Evolutionary conservation across 2,888 invertebrate species (phyloP).

Genomic region (Drosophila cracens): DNA sequence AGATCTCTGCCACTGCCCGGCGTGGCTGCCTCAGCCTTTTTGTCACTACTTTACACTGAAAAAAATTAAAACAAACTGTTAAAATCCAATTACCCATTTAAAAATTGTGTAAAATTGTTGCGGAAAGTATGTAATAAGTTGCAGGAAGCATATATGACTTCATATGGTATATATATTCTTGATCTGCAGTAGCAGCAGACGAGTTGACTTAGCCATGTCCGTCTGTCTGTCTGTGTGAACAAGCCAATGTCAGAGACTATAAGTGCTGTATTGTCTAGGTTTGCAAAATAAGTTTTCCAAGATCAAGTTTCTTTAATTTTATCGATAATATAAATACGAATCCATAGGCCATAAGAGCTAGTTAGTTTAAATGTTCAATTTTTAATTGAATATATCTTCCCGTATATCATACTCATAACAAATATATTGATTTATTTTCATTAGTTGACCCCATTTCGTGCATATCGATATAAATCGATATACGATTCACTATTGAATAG

Average conservation of each 20-base stretch:
- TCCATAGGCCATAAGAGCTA: not conserved
- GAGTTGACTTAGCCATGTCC: not conserved
- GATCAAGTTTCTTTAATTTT: not conserved
- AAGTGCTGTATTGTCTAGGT: not conserved
- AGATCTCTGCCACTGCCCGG: slow-evolving; percentile 3
- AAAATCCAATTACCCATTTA: not conserved
- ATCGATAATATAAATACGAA: not conserved
- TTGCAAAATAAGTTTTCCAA: not conserved
- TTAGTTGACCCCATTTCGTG: not conserved
- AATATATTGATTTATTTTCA: not conserved
- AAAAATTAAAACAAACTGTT: not conserved
- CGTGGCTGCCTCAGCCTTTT: not conserved
- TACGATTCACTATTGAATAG: not conserved
- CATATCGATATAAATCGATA: not conserved
- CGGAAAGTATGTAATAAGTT: not conserved
- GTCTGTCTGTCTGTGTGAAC: not conserved
- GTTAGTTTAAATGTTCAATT: not conserved
- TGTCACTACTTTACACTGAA: slow-evolving; percentile 4
- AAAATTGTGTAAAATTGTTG: not conserved
- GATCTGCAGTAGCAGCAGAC: not conserved
- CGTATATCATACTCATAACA: not conserved
- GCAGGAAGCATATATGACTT: not conserved
- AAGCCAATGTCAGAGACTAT: not conserved
- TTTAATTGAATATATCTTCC: not conserved
- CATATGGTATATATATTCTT: not conserved